Evolutionary conservation across 2,113 vertebrate species (phyloP), one percentile per base, ranked within the genome.

Genomic region (Tamias sibiricus): DNA sequence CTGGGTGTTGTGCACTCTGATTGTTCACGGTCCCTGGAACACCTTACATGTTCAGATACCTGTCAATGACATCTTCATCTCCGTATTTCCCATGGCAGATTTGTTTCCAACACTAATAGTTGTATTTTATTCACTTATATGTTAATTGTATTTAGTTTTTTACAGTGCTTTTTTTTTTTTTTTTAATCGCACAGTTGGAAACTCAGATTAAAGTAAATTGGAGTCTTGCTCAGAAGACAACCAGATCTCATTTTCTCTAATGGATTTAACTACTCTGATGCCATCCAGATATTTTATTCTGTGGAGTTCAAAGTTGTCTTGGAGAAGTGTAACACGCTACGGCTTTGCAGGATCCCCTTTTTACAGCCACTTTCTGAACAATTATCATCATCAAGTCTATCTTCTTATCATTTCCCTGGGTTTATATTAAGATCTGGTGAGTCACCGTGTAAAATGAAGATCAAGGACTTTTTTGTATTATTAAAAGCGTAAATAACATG

Each of bases 111-210:
- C n/a, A 47, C 2, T 54, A 19, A 87, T 40, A 92, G 77, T 90
- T 93, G 68, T 72, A 84, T 30, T 37, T 87, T 84, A 66, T 72
- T 90, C 76, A 85, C 44, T 81, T 77, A 92, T 84, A 44, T 52
- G n/a, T 77, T 88, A 74, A 42, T 83, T 96, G 75, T 54, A 42
- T 76, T 88, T 86, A 69, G 49, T 74, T 95, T 74, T 85, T 32
- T 87, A 40, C 4, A 4, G 20, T 62, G 7, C 54, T 57, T 24
- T 59, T 22, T 30, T 49, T 79, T 79, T 66, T 42, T 37, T 40
- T 64, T 57, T 59, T 37, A 68, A 37, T 40, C n/a, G 3, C 35
- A 85, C 79, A 84, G 52, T 32, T 32, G 6, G 26, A 82, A 90
- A 59, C 37, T 42, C 57, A 68, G 54, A 66, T 49, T 54, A 76